Evolutionary conservation across 2,113 vertebrate species (phyloP).

Genomic region (Actenoides lindsayi): DNA sequence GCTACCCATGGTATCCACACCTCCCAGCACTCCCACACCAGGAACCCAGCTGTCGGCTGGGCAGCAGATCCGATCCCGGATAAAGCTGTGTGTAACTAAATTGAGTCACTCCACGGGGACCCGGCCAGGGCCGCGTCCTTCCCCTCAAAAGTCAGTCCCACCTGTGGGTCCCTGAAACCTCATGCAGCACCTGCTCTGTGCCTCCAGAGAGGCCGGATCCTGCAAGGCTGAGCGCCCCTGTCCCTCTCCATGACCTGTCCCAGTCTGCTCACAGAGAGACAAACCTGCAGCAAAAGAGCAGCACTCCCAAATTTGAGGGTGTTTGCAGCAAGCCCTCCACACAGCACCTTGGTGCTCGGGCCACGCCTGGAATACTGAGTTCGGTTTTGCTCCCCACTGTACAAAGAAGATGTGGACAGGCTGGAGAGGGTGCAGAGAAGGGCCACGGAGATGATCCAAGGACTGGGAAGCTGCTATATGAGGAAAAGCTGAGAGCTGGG

Average conservation of each 20-base stretch:
- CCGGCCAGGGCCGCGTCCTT: not conserved
- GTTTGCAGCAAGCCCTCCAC: not conserved
- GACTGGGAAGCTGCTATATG: not conserved
- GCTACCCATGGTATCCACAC: fast-evolving
- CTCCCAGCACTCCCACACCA: fast-evolving
- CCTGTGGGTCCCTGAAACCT: not conserved
- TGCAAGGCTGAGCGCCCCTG: too few species aligned
- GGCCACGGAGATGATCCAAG: not conserved
- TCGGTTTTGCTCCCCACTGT: too few species aligned
- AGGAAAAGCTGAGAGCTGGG: not conserved
- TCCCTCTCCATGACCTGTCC: not conserved
- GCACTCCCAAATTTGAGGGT: too few species aligned
- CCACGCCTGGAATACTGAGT: not conserved
- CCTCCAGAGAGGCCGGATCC: not conserved
- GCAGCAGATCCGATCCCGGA: fast-evolving
- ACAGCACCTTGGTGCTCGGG: not conserved
- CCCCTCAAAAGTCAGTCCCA: fast-evolving
- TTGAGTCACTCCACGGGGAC: not conserved
- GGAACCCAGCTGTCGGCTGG: not conserved
- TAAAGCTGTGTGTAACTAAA: fast-evolving
- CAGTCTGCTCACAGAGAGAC: fast-evolving
- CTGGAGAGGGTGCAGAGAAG: not conserved
- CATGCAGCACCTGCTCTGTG: fast-evolving
- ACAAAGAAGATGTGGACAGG: not conserved
- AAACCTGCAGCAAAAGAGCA: not conserved